These are phyloP conservation scores for Apamea anceps DNA, from an alignment of 2,888 invertebrate genomes.

Conservation along the genomic window DNA sequence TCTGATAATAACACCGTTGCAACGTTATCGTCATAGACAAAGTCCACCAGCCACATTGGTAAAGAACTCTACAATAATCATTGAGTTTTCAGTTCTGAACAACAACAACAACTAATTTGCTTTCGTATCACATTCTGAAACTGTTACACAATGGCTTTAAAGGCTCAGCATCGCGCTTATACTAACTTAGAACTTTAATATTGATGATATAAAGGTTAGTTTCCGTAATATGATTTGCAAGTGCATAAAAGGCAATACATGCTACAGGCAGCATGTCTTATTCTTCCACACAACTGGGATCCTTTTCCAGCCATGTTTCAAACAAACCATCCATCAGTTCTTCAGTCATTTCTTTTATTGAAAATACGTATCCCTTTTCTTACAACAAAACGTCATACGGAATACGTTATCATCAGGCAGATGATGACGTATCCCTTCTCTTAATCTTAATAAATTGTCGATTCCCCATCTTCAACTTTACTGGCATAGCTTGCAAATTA, in stretches of 20 bases:
- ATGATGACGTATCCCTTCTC: no score
- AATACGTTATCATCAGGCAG: no score
- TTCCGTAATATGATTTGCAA: not conserved
- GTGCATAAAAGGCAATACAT: not conserved
- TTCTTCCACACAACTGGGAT: not conserved
- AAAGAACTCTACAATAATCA: not conserved
- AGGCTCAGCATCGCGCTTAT: no score
- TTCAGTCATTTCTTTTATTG: not conserved
- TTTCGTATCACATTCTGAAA: not conserved
- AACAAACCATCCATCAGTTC: not conserved
- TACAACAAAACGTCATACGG: no score
- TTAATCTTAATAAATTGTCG: not conserved
- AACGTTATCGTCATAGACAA: not conserved
- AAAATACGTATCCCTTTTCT: not conserved
- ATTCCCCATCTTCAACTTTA: not conserved
- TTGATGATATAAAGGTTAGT: not conserved
- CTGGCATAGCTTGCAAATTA: slow-evolving; percentile 6
- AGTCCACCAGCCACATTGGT: not conserved
- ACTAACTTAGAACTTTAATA: not conserved
- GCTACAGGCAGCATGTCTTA: not conserved
- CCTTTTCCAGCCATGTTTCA: not conserved
- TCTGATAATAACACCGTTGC: not conserved
- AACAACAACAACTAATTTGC: not conserved
- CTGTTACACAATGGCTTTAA: not conserved
- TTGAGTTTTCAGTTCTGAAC: not conserved